Percentiles rank a stretch among this genome's conserved stretches.
phyloP scores from a whole-genome alignment of 1,140 invertebrate species.

The Lucilia cuprina region DNA sequence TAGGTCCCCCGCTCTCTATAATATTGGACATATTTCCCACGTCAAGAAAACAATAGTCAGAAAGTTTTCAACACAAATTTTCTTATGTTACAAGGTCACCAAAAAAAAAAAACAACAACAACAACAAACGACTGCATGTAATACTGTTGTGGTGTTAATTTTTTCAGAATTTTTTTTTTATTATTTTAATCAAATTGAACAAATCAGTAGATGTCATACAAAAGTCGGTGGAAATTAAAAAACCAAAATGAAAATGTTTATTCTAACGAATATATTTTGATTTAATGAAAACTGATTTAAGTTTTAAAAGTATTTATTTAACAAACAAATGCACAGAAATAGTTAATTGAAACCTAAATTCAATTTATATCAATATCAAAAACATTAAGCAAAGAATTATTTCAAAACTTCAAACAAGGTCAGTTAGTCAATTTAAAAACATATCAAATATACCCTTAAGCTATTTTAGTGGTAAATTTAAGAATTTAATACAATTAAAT shows the following conservation, averaged over 20 bases:
- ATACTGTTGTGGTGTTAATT: background rate
- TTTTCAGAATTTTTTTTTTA: background rate
- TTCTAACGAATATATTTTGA: background rate
- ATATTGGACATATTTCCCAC: background rate
- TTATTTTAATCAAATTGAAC: background rate
- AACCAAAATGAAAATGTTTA: background rate
- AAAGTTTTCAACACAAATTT: constrained; percentile 15
- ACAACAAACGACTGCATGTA: background rate
- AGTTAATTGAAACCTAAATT: background rate
- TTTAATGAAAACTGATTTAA: background rate
- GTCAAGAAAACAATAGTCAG: background rate
- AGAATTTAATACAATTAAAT: background rate
- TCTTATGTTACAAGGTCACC: constrained; percentile 9
- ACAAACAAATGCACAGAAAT: background rate
- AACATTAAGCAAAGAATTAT: background rate
- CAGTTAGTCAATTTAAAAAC: background rate
- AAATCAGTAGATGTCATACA: constrained; percentile 15
- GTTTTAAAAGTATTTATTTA: background rate
- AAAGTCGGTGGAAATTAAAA: background rate
- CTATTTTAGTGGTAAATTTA: background rate
- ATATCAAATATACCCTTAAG: background rate
- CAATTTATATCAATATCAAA: background rate
- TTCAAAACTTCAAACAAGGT: background rate
- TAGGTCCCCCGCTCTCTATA: background rate
- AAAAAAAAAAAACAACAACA: background rate